A percentile compares a stretch with the other conserved stretches of the same genome.
Conservation (phyloP, 2,888 invertebrate genomes). For the Prenolepis imparis region DNA sequence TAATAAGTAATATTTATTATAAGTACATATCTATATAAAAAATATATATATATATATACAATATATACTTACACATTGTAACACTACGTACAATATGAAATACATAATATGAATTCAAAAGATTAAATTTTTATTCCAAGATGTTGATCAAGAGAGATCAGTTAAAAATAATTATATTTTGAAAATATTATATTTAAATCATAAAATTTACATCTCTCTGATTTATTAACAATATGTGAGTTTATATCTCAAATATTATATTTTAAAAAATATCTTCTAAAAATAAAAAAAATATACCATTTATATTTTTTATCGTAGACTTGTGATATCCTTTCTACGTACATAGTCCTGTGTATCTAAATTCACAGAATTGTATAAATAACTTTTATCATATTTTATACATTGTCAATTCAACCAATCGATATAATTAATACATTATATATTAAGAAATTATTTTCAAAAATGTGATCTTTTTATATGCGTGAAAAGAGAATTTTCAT, state of each 20-base stretch:
- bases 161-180: too few species aligned
- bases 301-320: neutral
- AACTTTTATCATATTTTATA: neutral
- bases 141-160: too few species aligned
- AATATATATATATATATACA: too few species aligned
- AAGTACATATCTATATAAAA: too few species aligned
- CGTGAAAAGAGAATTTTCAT: neutral
- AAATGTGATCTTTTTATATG: neutral
- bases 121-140: too few species aligned
- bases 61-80: too few species aligned
- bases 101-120: neutral
- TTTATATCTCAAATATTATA: neutral
- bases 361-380: neutral
- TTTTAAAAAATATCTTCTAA: neutral
- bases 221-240: neutral
- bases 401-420: neutral
- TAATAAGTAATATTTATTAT: too few species aligned
- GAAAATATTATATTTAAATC: neutral
- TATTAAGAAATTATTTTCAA: neutral
- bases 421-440: neutral
- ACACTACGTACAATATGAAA: too few species aligned
- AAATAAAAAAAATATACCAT: too few species aligned
- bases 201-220: neutral
- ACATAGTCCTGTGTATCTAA: neutral
- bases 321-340: too few species aligned